Evolutionary conservation across 2,888 invertebrate genomes (phyloP).

Genomic region (Theristus sp.): DNA sequence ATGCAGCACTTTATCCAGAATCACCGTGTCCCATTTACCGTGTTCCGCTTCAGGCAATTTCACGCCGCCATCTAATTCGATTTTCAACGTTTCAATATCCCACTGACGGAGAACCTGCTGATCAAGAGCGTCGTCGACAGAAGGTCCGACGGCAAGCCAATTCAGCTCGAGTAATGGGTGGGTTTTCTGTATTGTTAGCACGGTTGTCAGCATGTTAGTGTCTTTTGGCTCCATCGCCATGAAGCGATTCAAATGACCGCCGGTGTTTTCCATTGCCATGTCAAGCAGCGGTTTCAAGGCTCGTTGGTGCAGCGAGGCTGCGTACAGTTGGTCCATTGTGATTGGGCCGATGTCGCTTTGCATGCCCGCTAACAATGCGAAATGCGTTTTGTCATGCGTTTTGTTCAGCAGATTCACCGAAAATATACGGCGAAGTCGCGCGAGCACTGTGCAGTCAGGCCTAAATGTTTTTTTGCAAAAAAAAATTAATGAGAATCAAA

Average conservation of each 20-base stretch:
- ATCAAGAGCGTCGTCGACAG: neutral
- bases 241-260: constrained; percentile 2
- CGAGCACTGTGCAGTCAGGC: too few species aligned
- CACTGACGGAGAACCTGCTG: too few species aligned
- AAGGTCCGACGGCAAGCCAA: constrained; percentile 1
- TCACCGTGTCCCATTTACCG: constrained; percentile 22
- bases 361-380: too few species aligned
- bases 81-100: neutral
- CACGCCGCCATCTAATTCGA: constrained; percentile 1
- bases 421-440: too few species aligned
- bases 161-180: constrained; percentile 24
- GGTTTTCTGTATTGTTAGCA: constrained; percentile 17
- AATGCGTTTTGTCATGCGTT: too few species aligned
- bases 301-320: neutral
- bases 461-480: too few species aligned
- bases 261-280: constrained; percentile 7
- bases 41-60: constrained; percentile 16
- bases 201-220: constrained; percentile 18
- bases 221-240: constrained; percentile 18
- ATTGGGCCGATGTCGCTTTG: neutral
- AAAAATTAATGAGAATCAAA: too few species aligned
- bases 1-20: constrained; percentile 22
- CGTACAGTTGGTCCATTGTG: neutral
- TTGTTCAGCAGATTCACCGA: too few species aligned
- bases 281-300: constrained; percentile 1